Evolutionary conservation across 1,140 invertebrate genomes (phyloP), one percentile per base, ranked within the genome.

Genomic region (Chrysoperla carnea): DNA sequence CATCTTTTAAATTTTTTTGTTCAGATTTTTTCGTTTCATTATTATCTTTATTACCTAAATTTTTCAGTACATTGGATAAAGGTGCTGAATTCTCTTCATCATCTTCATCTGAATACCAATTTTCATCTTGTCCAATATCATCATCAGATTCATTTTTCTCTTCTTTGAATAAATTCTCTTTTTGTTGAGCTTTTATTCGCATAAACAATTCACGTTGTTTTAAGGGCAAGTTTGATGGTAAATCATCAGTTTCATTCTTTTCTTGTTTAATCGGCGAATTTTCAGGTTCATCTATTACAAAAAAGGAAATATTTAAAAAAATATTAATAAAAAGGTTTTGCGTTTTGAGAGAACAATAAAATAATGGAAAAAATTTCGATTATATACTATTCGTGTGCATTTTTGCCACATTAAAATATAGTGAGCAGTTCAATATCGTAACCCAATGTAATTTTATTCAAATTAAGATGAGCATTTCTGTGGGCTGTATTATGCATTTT

Each of bases 101-200:
- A 46, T 81, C 77, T 40, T 84, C 79, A 49, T 78, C 80, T 0
- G 78, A 82, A 54, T 83, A 84, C 79, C 81, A 83, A 53, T 81
- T 75, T 44, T 81, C 78, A 45, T 77, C 69, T 40, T 68, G 65
- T 47, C 67, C 60, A 29, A 71, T 61, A 47, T 66, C 67, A 41
- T 69, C 67, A 31, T 68, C n/a, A 8, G 40, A 7, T 12, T 37
- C 23, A 11, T 27, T n/a, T 15, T 41, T 13, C 17, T 64, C 44
- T 54, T 57, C 57, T 60, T 68, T 57, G 55, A 66, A 48, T 41
- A 52, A 15, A 44, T 53, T 55, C 37, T 71, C 64, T 43, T 72
- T 61, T 48, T 81, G 76, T 46, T 78, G 75, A 29, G 78, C 71
- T 43, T 76, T 74, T 47, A 83, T 78, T 41, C 79, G 59, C 51